Conservation (phyloP, 53 echinoderm and acorn worm species). For the Stichopus horrens region DNA sequence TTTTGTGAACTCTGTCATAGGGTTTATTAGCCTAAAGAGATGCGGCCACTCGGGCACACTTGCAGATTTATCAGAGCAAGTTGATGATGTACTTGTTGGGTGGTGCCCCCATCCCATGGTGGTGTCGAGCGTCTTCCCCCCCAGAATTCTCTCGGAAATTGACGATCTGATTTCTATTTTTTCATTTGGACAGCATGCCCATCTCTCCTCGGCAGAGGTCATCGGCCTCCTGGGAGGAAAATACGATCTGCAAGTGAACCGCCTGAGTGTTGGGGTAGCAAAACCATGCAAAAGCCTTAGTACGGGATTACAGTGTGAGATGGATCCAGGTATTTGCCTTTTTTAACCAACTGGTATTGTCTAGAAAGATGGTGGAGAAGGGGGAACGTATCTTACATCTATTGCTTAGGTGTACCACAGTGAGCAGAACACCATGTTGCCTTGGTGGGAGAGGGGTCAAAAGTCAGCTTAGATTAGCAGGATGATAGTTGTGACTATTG, state of each 20-base stretch:
- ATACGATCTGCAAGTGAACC: slow-evolving; percentile 44
- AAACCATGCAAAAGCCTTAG: slow-evolving; percentile 93
- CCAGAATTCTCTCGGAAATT: background rate
- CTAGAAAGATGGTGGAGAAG: no score
- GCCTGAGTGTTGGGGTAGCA: slow-evolving; percentile 60
- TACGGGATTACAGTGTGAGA: slow-evolving; percentile 98
- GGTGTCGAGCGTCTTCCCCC: background rate
- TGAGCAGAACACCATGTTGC: no score
- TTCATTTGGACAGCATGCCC: slow-evolving; percentile 71
- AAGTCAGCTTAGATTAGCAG: no score
- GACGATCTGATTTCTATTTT: background rate
- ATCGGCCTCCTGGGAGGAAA: slow-evolving; percentile 90
- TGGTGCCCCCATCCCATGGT: background rate
- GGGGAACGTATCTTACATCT: no score
- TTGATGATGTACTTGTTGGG: background rate
- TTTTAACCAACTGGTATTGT: background rate
- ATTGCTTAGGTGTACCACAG: no score
- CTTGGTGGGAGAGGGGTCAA: no score
- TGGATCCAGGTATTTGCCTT: slow-evolving; percentile 82
- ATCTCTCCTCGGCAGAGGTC: slow-evolving; percentile 83
- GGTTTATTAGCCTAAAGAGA: background rate
- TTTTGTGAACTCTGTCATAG: background rate
- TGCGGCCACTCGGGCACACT: background rate
- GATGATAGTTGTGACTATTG: no score
- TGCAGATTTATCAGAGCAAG: background rate